Evolutionary conservation across 2,888 invertebrate species (phyloP), one percentile per base, ranked within the genome.

Genomic region (Machimus atricapillus): DNA sequence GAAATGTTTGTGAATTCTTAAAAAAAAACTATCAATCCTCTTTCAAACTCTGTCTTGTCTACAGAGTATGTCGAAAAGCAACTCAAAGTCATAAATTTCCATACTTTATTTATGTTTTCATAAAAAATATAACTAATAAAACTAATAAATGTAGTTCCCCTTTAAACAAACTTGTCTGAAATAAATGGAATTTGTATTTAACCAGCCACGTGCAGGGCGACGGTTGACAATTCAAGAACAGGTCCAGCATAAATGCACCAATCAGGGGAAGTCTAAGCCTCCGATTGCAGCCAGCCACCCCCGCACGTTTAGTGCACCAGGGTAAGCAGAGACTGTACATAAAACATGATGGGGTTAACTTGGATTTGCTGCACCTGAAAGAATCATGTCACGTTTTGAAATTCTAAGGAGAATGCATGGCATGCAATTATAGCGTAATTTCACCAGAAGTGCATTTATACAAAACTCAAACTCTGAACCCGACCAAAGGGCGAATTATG

Each of bases 351-450:
- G 66, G 66, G 66, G 12, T 66, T 56, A 23, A 66, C 66, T 19
- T 12, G 66, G 27, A 4, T 66, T 19, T 66, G 19, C 66, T 66
- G 66, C 66, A 66, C 19, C 66, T 66, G 66, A 19, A 43, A 78
- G 78, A 23, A 9, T 78, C 78, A 78, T 52, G 79, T 46, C 79
- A 52, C 52, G 52, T 79, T 79, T 14, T 52, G 52, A 31, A 46
- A 14, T 27, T 52, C 40, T 76, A 76, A 76, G 34, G 76, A 27
- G 79, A 52, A 31, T 79, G 52, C 23, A 52, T 34, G 52, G 23
- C 31, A 79, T 79, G 79, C 79, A 79, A 79, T 79, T 79, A 79
- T 52, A 43, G 78, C 16, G 78, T 43, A 78, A 43, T 78, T 78
- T 78, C 23, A 78, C 43, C n/a, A 78, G 78, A 43, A 40, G 43